phyloP scores from a whole-genome alignment of 2,888 invertebrate genomes.

The Mythimna albipuncta region DNA sequence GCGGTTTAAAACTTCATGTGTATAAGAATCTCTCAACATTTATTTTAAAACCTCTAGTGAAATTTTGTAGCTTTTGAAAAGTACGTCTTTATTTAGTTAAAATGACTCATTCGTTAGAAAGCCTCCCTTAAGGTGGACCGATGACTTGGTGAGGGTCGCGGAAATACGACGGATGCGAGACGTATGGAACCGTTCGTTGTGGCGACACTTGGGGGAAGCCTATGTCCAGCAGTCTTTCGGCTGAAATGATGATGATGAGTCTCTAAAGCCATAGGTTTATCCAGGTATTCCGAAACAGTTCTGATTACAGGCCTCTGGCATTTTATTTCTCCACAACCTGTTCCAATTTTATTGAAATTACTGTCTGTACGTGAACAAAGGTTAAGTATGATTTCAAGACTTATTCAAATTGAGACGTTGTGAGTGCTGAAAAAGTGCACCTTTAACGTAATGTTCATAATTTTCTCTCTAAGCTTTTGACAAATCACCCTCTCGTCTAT shows the following conservation, averaged over 20 bases:
- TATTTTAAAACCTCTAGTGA: no score
- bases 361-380: neutral
- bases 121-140: no score
- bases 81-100: no score
- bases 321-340: neutral
- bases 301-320: neutral
- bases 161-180: no score
- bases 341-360: slow-evolving; percentile 1
- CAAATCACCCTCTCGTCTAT: slow-evolving; percentile 26
- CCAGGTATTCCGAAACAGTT: no score
- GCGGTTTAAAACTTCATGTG: neutral
- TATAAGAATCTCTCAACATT: neutral
- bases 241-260: no score
- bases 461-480: slow-evolving; percentile 8
- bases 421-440: slow-evolving; percentile 25
- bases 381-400: slow-evolving; percentile 18
- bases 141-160: no score
- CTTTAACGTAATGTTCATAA: slow-evolving; percentile 20
- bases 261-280: no score
- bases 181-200: no score
- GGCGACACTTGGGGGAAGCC: no score
- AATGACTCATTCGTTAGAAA: neutral
- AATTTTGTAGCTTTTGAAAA: neutral
- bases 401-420: slow-evolving; percentile 24
- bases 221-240: no score